A percentile compares a stretch with the other conserved stretches of the same genome.
Evolutionary conservation across 2,797 vertebrate genomes (phyloP).

Genomic region (Sebastolobus alascanus): DNA sequence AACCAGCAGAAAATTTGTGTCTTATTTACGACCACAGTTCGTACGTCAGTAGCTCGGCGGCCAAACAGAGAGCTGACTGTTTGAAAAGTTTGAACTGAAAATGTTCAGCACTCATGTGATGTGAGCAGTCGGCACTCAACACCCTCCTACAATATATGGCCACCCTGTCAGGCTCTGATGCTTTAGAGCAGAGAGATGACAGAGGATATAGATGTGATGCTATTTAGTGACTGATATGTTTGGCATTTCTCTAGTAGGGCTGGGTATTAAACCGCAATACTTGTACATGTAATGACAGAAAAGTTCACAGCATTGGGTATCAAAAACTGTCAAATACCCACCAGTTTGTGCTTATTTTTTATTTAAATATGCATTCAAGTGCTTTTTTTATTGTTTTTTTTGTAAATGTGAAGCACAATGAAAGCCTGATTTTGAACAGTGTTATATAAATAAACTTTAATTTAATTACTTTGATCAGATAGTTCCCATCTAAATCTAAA

Average conservation of each 20-base stretch:
- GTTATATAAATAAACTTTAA: neutral
- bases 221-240: neutral
- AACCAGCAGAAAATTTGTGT: slow-evolving; percentile 38
- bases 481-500: neutral
- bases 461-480: neutral
- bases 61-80: slow-evolving; percentile 69
- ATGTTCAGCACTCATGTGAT: slow-evolving; percentile 64
- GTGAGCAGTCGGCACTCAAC: slow-evolving; percentile 17
- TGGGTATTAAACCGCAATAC: neutral
- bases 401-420: neutral
- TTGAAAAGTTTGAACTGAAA: slow-evolving; percentile 43
- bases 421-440: neutral
- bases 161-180: neutral
- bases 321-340: neutral
- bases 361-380: neutral
- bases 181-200: neutral
- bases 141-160: neutral
- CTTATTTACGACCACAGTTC: slow-evolving; percentile 25
- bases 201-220: neutral
- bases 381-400: neutral
- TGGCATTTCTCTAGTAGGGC: neutral
- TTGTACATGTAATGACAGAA: neutral
- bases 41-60: slow-evolving; percentile 48
- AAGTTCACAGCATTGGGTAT: neutral
- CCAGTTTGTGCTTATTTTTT: neutral